Percentiles rank a stretch among this genome's conserved stretches.
Evolutionary conservation across 2,888 invertebrate species (phyloP).

Genomic region (Mycogona germanica): DNA sequence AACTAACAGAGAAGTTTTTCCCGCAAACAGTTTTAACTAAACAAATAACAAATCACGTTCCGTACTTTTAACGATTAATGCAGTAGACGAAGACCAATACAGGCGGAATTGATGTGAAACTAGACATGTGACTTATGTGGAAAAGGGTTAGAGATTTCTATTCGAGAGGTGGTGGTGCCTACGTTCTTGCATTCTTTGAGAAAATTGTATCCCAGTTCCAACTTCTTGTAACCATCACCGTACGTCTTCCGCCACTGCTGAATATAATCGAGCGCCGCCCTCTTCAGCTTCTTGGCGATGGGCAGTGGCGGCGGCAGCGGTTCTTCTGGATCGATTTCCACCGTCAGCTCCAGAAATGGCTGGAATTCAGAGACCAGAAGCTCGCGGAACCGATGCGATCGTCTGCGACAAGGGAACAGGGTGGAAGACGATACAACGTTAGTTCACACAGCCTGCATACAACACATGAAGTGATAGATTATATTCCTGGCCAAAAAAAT

Average conservation of each 20-base stretch:
- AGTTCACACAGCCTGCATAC: too few species aligned
- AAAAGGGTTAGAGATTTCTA: neutral
- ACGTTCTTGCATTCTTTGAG: constrained; percentile 35
- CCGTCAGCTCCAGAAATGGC: constrained; percentile 37
- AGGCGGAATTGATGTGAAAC: neutral
- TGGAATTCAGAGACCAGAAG: constrained; percentile 37
- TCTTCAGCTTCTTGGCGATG: constrained; percentile 37
- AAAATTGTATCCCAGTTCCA: constrained; percentile 38
- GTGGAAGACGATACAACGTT: neutral
- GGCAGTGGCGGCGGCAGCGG: constrained; percentile 41
- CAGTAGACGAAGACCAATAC: too few species aligned
- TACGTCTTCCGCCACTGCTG: constrained; percentile 41
- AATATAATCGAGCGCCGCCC: constrained; percentile 36
- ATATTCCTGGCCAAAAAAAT: too few species aligned
- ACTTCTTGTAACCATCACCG: constrained; percentile 37
- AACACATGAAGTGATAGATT: too few species aligned
- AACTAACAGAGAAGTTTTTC: too few species aligned
- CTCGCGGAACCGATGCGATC: constrained; percentile 41
- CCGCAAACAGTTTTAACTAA: too few species aligned
- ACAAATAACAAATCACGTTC: too few species aligned
- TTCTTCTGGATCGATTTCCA: constrained; percentile 36
- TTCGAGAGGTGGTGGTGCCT: too few species aligned
- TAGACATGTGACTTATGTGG: neutral
- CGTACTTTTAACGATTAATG: too few species aligned
- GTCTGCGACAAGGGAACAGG: constrained; percentile 23